Evolutionary conservation across 2,888 invertebrate genomes (phyloP), one percentile per base, ranked within the genome.

Genomic region (Agrotis clavis): DNA sequence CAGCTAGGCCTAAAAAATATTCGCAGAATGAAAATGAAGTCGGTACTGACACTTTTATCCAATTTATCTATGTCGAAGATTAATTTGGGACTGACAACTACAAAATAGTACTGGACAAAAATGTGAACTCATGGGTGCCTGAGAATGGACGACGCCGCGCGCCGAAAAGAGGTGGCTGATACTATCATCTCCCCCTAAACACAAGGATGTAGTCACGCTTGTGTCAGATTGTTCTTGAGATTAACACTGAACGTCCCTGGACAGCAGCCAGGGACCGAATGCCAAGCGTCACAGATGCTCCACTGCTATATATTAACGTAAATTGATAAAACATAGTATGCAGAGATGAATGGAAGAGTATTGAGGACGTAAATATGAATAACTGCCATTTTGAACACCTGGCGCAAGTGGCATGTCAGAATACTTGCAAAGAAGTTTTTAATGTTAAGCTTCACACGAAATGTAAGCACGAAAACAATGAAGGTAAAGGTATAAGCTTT

Each of bases 201-300:
- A 65, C 45, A 47, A 59, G 69, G 60, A 56, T 48, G 64, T 62
- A 67, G 71, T 77, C 65, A 67, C 50, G 71, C 65, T 60, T n/a
- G 71, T 68, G 67, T 75, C 66, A 63, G 71, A 76, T 74, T 84
- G 87, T 65, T 86, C 86, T 88, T 90, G 89, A 90, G 89, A 89
- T 87, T 82, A 86, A 79, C 84, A 77, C 74, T 51, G 77, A 67
- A 74, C 75, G 60, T 57, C 60, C 70, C 83, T 86, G 86, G 82
- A 79, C 62, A 45, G 67, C 82, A 80, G 86, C 86, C 82, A 73
- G 77, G 54, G 59, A 71, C 71, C 81, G 78, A 71, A 14, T 68
- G 79, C 74, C 75, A 74, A 80, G 50, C 78, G 73, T 84, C 85
- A 77, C 85, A 86, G 88, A 79, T 89, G 87, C 72, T 67, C 71